phyloP scores from a whole-genome alignment of 2,888 invertebrate species.

The Aspidiotus rigidus region DNA sequence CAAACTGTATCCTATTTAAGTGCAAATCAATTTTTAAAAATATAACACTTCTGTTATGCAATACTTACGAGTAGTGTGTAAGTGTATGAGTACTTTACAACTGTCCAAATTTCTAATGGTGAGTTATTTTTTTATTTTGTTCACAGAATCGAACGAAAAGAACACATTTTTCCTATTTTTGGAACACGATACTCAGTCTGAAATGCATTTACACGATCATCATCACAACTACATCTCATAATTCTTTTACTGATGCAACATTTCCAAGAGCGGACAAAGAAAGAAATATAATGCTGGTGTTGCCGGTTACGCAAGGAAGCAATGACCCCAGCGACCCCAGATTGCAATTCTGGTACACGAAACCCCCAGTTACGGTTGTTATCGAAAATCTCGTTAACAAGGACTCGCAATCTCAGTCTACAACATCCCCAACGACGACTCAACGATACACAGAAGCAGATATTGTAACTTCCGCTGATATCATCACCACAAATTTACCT shows the following conservation, averaged over 20 bases:
- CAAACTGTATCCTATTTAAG: too few relatives aligned
- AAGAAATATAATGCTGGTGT: conserved; percentile 25
- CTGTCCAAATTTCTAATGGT: too few relatives aligned
- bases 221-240: background rate
- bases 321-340: conserved; percentile 16
- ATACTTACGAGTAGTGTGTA: too few relatives aligned
- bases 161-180: too few relatives aligned
- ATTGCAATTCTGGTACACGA: conserved; percentile 21
- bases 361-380: conserved; percentile 25
- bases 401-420: background rate
- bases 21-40: too few relatives aligned
- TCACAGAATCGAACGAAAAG: too few relatives aligned
- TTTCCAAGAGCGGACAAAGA: conserved; percentile 1
- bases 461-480: background rate
- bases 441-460: conserved; percentile 3
- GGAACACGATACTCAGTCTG: too few relatives aligned
- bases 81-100: too few relatives aligned
- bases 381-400: conserved; percentile 11
- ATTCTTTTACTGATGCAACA: background rate
- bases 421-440: background rate
- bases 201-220: background rate
- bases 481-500: too few relatives aligned
- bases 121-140: too few relatives aligned
- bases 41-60: too few relatives aligned
- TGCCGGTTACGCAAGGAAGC: conserved; percentile 28